Evolutionary conservation across 2,888 invertebrate species (phyloP), one percentile per base, ranked within the genome.

Genomic region (Pterobdella sp.): DNA sequence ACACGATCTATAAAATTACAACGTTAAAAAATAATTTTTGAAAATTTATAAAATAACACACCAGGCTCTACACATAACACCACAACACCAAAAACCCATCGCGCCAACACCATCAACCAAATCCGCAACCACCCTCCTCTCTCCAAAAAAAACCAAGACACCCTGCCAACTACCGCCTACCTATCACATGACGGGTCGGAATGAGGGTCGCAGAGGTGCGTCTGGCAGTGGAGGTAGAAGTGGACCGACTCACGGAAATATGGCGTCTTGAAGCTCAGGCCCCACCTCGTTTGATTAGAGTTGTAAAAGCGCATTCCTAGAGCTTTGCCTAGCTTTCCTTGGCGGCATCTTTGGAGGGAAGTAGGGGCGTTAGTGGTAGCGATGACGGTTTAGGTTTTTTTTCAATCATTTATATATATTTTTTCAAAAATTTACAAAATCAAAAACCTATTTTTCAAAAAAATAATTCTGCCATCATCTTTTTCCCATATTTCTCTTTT

Each of bases 151-250:
- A 14, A 26, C 14, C 3, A 26, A 32, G 10, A n/a, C 1, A 18
- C 18, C 4, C 31, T 4, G 1, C 31, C 65, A 0, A 22, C 52
- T 2, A 34, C 1, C 34, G 74, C 75, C 1, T 73, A 74, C 35
- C 77, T 74, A 74, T 77, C 77, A 52, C 77, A 77, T 68, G 73
- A 74, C 0, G 74, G 75, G n/a, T 76, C 75, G 22, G 56, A 35
- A 10, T 18, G n/a, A 3, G 56, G 36, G 73, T 76, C 75, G 72
- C 77, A 77, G 4, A 77, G 72, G 42, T 77, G 76, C 14, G 66
- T 31, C 56, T 72, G 64, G 49, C 77, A 77, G 26, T 65, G 42
- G 64, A 77, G 37, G 63, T 72, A 77, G 31, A 77, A 56, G 2
- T 69, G 56, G 52, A 74, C 64, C 36, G 74, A 56, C 29, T 56